These are phyloP conservation scores for Tachyglossus aculeatus DNA, from an alignment of 2,797 vertebrate species.

Conservation along the genomic window DNA sequence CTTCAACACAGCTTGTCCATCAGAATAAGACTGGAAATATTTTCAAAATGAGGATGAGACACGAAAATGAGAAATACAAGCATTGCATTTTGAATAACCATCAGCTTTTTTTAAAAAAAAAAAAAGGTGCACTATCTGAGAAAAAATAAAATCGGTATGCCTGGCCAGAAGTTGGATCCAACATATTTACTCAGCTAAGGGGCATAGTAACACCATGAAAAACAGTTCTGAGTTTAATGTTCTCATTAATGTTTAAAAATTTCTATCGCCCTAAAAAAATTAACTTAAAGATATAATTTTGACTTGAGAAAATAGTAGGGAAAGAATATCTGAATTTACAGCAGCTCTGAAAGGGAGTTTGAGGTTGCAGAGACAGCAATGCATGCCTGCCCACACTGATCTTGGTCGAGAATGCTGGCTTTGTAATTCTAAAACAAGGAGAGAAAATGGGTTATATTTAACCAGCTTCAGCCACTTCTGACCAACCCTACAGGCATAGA, in stretches of 20 bases:
- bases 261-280: constrained; percentile 9
- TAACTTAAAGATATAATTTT: constrained; percentile 1
- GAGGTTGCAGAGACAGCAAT: neutral
- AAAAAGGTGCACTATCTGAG: neutral
- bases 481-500: neutral
- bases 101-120: neutral
- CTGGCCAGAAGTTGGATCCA: neutral
- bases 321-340: constrained; percentile 11
- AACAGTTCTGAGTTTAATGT: neutral
- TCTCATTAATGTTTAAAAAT: constrained; percentile 11
- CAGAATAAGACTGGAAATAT: too few relatives aligned
- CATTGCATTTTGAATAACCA: too few relatives aligned
- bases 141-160: neutral
- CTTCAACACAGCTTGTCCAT: too few relatives aligned
- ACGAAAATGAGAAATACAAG: too few relatives aligned
- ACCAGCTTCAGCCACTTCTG: neutral
- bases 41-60: too few relatives aligned
- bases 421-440: neutral
- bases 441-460: neutral
- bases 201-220: neutral
- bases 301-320: neutral
- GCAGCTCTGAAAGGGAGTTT: neutral
- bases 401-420: neutral
- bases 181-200: neutral
- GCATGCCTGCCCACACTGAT: neutral